phyloP scores from a whole-genome alignment of 2,888 invertebrate species.

The Diabrotica balteata region DNA sequence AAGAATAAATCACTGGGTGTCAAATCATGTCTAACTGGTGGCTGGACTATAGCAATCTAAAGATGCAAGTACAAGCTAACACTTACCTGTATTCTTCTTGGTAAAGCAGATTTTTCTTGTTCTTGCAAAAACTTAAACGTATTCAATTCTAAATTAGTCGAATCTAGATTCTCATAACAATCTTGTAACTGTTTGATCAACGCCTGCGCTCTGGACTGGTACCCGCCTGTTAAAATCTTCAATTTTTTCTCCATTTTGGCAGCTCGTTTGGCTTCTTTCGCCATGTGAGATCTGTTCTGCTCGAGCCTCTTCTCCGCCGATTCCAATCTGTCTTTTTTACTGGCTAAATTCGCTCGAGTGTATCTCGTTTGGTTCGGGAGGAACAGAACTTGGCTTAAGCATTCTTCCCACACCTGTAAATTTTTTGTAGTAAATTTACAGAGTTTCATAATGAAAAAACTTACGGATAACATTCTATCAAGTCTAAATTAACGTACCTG shows the following conservation, averaged over 20 bases:
- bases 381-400: slow-evolving; percentile 89
- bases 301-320: slow-evolving; percentile 92
- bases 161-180: slow-evolving; percentile 88
- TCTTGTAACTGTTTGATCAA: slow-evolving; percentile 88
- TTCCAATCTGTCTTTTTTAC: slow-evolving; percentile 95
- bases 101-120: slow-evolving; percentile 90
- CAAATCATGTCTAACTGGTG: too few species aligned
- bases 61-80: too few species aligned
- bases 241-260: slow-evolving; percentile 98
- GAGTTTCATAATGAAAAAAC: neutral
- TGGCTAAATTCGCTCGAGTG: slow-evolving; percentile 92
- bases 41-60: too few species aligned
- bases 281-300: slow-evolving; percentile 94
- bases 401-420: slow-evolving; percentile 86
- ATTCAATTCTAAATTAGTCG: slow-evolving; percentile 84
- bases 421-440: slow-evolving; percentile 72
- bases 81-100: slow-evolving; percentile 83
- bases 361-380: slow-evolving; percentile 79
- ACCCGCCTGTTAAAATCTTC: slow-evolving; percentile 92
- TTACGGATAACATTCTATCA: too few species aligned
- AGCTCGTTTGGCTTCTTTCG: slow-evolving; percentile 93
- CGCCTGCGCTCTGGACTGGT: slow-evolving; percentile 79
- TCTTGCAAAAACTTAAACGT: slow-evolving; percentile 90
- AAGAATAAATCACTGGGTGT: too few species aligned
- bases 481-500: slow-evolving; percentile 17